Conservation (phyloP, 2,113 vertebrate genomes). For the Trogon surrucura region DNA sequence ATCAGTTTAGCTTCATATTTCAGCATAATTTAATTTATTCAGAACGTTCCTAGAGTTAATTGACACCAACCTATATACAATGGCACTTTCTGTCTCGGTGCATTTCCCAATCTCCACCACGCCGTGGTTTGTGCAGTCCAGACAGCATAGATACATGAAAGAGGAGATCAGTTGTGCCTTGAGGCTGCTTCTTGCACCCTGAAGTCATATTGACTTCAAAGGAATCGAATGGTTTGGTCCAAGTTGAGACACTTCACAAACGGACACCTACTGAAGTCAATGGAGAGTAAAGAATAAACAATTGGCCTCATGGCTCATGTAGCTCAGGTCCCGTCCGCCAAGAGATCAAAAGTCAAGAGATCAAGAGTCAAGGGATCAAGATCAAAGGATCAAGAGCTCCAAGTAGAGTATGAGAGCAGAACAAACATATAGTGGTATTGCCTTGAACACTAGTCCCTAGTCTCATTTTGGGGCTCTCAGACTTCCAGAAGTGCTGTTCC, state of each 20-base stretch:
- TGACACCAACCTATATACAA: not conserved
- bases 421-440: not conserved
- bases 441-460: not conserved
- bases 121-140: not conserved
- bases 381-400: not conserved
- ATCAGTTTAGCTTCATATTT: constrained; percentile 29
- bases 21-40: constrained; percentile 60
- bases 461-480: not conserved
- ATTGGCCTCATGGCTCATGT: not conserved
- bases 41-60: not conserved
- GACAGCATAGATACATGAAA: not conserved
- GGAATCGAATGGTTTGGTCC: not conserved
- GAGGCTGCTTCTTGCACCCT: not conserved
- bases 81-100: not conserved
- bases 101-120: not conserved
- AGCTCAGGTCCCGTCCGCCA: not conserved
- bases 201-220: not conserved
- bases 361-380: not conserved
- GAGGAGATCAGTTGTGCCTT: not conserved
- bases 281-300: not conserved
- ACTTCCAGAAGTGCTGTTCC: not conserved
- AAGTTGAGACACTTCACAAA: not conserved
- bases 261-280: not conserved
- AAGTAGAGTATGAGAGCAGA: not conserved
- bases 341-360: not conserved